phyloP scores from a whole-genome alignment of 2,797 vertebrate species.

The Crocidura indochinensis region DNA sequence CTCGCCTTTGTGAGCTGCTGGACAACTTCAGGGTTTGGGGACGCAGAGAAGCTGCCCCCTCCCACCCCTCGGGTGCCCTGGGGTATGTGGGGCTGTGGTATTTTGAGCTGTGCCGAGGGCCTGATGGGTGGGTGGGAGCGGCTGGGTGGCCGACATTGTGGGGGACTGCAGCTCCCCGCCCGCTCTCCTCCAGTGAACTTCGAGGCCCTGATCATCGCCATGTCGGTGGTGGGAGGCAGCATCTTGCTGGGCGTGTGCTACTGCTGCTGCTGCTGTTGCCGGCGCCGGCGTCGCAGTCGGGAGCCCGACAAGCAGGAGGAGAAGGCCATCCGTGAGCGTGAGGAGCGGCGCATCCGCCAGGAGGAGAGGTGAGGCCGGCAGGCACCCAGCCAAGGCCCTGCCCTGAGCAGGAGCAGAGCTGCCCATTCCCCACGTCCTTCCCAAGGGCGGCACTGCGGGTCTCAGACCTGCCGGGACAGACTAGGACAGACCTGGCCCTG shows the following conservation, averaged over 20 bases:
- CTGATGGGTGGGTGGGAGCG: too few species aligned
- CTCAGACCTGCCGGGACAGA: too few species aligned
- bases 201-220: constrained; percentile 94
- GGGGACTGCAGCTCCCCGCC: background rate
- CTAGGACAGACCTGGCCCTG: too few species aligned
- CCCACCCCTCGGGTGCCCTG: background rate
- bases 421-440: too few species aligned
- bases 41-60: too few species aligned
- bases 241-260: constrained; percentile 93
- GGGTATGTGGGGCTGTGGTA: background rate
- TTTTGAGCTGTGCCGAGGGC: too few species aligned
- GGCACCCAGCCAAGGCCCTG: too few species aligned
- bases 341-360: constrained; percentile 92
- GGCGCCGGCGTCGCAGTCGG: constrained; percentile 88
- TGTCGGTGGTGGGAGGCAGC: constrained; percentile 93
- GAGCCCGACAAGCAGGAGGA: constrained; percentile 92
- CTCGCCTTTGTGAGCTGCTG: too few species aligned
- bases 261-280: constrained; percentile 92
- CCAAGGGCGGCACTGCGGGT: too few species aligned
- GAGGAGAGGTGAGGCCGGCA: constrained; percentile 92
- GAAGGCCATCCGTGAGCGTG: constrained; percentile 90
- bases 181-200: constrained; percentile 92
- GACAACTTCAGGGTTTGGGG: too few species aligned
- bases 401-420: background rate
- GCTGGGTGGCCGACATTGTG: too few species aligned